phyloP scores from a whole-genome alignment of 2,888 invertebrate genomes.

The Tenthredo amoena region DNA sequence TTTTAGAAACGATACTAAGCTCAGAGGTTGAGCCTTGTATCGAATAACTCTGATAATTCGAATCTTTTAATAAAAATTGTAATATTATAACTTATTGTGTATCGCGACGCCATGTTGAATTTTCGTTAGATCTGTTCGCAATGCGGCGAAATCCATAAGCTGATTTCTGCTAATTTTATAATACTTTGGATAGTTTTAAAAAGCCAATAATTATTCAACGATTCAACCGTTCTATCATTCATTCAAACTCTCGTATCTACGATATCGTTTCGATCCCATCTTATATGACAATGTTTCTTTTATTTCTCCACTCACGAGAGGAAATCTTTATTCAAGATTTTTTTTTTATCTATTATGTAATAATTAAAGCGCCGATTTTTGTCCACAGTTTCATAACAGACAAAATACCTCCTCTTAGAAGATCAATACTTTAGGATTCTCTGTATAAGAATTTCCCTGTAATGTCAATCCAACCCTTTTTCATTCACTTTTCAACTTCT shows the following conservation, averaged over 20 bases:
- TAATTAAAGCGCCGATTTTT: conserved; percentile 27
- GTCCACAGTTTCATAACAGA: conserved; percentile 3
- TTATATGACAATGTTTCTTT: neutral
- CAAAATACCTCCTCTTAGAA: neutral
- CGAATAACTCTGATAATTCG: neutral
- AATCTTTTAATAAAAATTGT: neutral
- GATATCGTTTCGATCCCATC: neutral
- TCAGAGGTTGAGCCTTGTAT: neutral
- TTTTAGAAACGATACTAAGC: neutral
- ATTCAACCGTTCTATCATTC: neutral
- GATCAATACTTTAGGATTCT: neutral
- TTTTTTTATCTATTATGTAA: conserved; percentile 44
- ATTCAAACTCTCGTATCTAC: neutral
- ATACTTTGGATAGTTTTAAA: neutral
- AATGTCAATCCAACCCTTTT: neutral
- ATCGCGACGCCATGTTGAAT: conserved; percentile 33
- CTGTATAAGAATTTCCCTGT: neutral
- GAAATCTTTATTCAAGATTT: neutral
- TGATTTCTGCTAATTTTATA: neutral
- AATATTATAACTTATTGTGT: conserved; percentile 14
- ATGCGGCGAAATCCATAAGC: conserved; percentile 19
- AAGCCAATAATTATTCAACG: neutral
- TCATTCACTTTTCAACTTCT: neutral
- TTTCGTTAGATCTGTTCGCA: neutral
- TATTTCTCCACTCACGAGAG: neutral